These are phyloP conservation scores for Echinops telfairi DNA, from an alignment of 2,113 vertebrate species.

Conservation along the genomic window DNA sequence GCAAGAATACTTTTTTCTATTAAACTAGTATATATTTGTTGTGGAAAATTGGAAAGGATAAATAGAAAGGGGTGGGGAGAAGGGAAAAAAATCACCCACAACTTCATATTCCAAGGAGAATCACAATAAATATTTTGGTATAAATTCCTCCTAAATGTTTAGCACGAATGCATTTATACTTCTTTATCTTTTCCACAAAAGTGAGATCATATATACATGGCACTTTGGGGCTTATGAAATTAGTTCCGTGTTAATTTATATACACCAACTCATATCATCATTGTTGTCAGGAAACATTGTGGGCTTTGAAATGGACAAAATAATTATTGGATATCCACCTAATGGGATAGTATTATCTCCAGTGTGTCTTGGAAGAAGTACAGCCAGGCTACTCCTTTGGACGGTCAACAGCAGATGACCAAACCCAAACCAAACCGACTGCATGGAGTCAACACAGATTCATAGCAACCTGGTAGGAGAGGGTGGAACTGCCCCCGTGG, in stretches of 20 bases:
- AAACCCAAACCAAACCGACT: no score
- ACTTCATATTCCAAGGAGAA: not conserved
- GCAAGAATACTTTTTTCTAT: no score
- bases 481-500: no score
- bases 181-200: not conserved
- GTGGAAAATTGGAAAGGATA: not conserved
- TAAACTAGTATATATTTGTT: conserved; percentile 19
- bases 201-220: not conserved
- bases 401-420: no score
- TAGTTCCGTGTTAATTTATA: not conserved
- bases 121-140: not conserved
- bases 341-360: not conserved
- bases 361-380: no score
- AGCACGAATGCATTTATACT: not conserved
- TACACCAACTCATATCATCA: not conserved
- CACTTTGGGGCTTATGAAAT: not conserved
- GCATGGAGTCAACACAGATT: no score
- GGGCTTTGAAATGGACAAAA: not conserved
- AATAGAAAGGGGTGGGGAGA: not conserved
- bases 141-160: not conserved
- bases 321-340: not conserved
- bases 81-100: not conserved
- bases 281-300: not conserved
- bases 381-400: no score
- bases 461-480: no score